These are phyloP conservation scores for Bombus confusus DNA, from an alignment of 1,140 invertebrate species.

Conservation along the genomic window DNA sequence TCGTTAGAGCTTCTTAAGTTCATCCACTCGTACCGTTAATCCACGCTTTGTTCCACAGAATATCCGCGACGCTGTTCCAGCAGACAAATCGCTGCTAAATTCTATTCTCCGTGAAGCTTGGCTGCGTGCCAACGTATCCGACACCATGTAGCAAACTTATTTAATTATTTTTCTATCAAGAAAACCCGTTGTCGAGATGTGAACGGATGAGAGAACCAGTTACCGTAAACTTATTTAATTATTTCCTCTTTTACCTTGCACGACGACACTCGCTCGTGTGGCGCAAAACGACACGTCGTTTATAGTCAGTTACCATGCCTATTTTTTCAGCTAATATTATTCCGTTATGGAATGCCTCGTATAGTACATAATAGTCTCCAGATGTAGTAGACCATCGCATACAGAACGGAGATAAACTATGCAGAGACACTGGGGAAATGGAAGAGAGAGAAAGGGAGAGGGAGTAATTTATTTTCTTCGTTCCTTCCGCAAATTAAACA, in stretches of 20 bases:
- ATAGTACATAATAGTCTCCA: not conserved
- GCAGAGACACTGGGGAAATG: too few relatives aligned
- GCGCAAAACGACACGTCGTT: not conserved
- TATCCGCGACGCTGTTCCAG: not conserved
- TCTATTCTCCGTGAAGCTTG: slow-evolving; percentile 4
- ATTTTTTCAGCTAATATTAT: not conserved
- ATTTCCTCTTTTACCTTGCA: not conserved
- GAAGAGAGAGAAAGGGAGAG: too few relatives aligned
- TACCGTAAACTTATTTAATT: slow-evolving; percentile 38
- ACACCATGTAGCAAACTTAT: slow-evolving; percentile 21
- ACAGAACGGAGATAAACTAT: too few relatives aligned
- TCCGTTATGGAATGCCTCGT: not conserved
- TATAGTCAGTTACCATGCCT: not conserved
- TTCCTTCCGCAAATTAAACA: slow-evolving; percentile 15
- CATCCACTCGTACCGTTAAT: not conserved
- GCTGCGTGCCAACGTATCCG: not conserved
- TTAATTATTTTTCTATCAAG: slow-evolving; percentile 52
- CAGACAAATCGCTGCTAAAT: slow-evolving; percentile 18
- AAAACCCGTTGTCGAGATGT: not conserved
- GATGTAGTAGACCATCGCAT: not conserved
- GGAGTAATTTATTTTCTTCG: not conserved
- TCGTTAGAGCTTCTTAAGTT: not conserved
- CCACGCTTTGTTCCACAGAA: slow-evolving; percentile 1
- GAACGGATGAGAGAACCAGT: slow-evolving; percentile 24
- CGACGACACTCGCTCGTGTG: too few relatives aligned